A percentile compares a stretch with the other conserved stretches of the same genome.
Conservation (phyloP, 2,888 invertebrate species). For the Pharmacophagus antenor region DNA sequence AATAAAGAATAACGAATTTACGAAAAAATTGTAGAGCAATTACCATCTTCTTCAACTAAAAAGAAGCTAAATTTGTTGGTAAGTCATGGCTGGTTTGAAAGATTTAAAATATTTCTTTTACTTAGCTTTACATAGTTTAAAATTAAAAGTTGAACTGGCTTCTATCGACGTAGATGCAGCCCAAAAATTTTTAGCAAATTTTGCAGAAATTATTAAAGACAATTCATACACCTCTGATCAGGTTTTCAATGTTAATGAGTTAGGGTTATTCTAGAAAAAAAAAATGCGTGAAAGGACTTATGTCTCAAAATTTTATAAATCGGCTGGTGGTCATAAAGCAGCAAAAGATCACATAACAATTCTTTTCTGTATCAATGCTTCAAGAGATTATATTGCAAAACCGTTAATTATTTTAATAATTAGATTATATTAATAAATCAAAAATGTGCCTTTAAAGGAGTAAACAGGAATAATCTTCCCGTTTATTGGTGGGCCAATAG, state of each 20-base stretch:
- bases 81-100: neutral
- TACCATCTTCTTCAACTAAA: conserved; percentile 6
- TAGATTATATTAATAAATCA: conserved; percentile 5
- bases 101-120: neutral
- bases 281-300: conserved; percentile 4
- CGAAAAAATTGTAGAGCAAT: conserved; percentile 4
- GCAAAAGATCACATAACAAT: conserved; percentile 5
- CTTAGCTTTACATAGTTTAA: conserved; percentile 4
- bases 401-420: neutral
- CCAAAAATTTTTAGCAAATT: neutral
- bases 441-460: conserved; percentile 7
- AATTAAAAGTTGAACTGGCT: conserved; percentile 7
- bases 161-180: conserved; percentile 4
- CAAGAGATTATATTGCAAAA: conserved; percentile 2
- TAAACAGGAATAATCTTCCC: conserved; percentile 4
- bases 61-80: conserved; percentile 3
- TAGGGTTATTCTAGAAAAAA: neutral
- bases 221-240: conserved; percentile 5
- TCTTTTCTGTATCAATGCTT: conserved; percentile 1
- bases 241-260: conserved; percentile 3
- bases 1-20: conserved; percentile 2
- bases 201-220: conserved; percentile 5
- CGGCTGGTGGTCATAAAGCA: conserved; percentile 5
- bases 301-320: conserved; percentile 6
- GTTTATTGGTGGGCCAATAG: conserved; percentile 7